These are phyloP conservation scores for Hydraecia micacea DNA, from an alignment of 2,888 invertebrate species.

Conservation along the genomic window DNA sequence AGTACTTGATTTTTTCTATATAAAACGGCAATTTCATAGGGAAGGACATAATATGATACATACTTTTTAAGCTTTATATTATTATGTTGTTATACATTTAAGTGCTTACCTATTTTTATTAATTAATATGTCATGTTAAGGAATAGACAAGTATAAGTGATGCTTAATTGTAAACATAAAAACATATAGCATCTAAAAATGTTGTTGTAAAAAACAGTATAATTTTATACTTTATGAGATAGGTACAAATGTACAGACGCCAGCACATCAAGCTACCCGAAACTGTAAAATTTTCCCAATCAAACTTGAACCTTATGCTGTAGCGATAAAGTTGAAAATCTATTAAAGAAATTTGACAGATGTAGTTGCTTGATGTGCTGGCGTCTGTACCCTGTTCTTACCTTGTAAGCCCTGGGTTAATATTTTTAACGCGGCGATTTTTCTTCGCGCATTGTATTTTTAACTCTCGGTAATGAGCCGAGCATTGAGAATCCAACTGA, in stretches of 20 bases:
- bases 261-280: too few species aligned
- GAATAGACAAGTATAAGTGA: background rate
- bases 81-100: background rate
- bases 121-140: background rate
- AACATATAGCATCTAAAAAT: background rate
- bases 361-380: too few species aligned
- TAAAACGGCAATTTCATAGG: too few species aligned
- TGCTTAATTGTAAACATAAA: background rate
- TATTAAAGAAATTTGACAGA: too few species aligned
- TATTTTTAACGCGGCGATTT: background rate
- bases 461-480: background rate
- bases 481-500: background rate
- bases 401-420: background rate
- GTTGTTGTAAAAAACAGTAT: slow-evolving; percentile 3
- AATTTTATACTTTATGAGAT: background rate
- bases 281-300: too few species aligned
- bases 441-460: background rate
- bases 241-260: background rate
- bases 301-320: too few species aligned
- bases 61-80: too few species aligned
- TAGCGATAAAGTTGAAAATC: too few species aligned
- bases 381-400: background rate
- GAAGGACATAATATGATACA: too few species aligned
- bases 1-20: too few species aligned
- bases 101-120: background rate